Evolutionary conservation across 2,797 vertebrate genomes (phyloP), one percentile per base, ranked within the genome.

Genomic region (Rachycentron canadum): DNA sequence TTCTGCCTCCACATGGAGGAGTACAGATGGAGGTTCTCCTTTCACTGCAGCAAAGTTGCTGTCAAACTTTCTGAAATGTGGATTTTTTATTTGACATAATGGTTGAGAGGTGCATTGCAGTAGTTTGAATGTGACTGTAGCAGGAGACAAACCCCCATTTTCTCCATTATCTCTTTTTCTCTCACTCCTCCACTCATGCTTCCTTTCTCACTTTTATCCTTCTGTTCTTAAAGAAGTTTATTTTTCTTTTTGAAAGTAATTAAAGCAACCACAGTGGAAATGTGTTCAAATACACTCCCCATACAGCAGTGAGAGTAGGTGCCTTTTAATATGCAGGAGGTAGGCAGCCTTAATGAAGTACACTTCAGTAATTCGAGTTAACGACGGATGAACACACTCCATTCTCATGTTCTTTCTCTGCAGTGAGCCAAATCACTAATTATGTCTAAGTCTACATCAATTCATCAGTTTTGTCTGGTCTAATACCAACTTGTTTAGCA

Each of bases 1-100:
- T 50, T 32, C 68, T 41, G 47, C 50, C 69, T 78, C 67, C 52
- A 49, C 69, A 36, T 38, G 17, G 43, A 70, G 19, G 38, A 67
- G 56, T 10, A 7, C 68, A 65, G 58, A 43, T 56, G 38, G 25
- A 64, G 34, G 8, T 63, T 75, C 56, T 76, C n/a, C 60, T 79
- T 67, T 50, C 55, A 60, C 41, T 67, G 45, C 36, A 7, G 68
- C n/a, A 34, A 25, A 53, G 45, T 45, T 38, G 36, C 83, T 83
- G 85, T 90, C 79, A 88, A 50, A 77, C 50, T 45, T 62, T 65
- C 50, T 43, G 34, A 76, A 72, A 82, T 72, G 62, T 72, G 76
- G 71, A 86, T 84, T 74, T 74, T 74, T 80, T 75, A 89, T 81
- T 74, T 79, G 67, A 81, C 45, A 63, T 82, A 86, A 89, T 85